phyloP scores from a whole-genome alignment of 2,888 invertebrate genomes.

The Macaria notata region DNA sequence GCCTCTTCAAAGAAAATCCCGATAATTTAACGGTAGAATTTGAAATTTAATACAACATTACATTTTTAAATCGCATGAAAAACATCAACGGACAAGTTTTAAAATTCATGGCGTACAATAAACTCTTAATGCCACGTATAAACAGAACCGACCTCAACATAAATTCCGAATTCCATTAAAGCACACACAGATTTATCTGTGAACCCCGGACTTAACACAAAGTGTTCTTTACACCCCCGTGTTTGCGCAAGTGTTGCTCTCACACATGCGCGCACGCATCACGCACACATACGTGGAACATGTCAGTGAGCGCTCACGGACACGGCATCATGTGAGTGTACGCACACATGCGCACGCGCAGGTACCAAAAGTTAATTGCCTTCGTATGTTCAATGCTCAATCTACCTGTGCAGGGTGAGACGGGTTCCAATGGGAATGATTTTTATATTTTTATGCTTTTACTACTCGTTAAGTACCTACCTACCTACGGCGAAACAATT shows the following conservation, averaged over 20 bases:
- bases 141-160: conserved; percentile 64
- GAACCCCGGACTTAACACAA: conserved; percentile 60
- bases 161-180: conserved; percentile 76
- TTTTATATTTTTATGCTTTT: conserved; percentile 35
- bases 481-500: conserved; percentile 23
- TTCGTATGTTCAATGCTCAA: conserved; percentile 77
- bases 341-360: conserved; percentile 58
- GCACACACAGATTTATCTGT: conserved; percentile 44
- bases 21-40: too few relatives aligned
- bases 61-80: background rate
- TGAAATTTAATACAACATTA: background rate
- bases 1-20: too few relatives aligned
- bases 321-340: conserved; percentile 2
- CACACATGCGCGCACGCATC: conserved; percentile 34
- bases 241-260: conserved; percentile 70
- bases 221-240: conserved; percentile 50
- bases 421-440: conserved; percentile 39
- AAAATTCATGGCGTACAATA: conserved; percentile 38
- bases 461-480: conserved; percentile 26
- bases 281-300: conserved; percentile 8
- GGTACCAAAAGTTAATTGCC: conserved; percentile 79
- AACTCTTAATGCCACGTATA: conserved; percentile 54
- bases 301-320: conserved; percentile 5
- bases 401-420: conserved; percentile 42
- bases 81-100: conserved; percentile 12